Percentiles rank a stretch among this genome's conserved stretches.
phyloP scores from a whole-genome alignment of 1,140 invertebrate species.

The Apocrypta bakeri region DNA sequence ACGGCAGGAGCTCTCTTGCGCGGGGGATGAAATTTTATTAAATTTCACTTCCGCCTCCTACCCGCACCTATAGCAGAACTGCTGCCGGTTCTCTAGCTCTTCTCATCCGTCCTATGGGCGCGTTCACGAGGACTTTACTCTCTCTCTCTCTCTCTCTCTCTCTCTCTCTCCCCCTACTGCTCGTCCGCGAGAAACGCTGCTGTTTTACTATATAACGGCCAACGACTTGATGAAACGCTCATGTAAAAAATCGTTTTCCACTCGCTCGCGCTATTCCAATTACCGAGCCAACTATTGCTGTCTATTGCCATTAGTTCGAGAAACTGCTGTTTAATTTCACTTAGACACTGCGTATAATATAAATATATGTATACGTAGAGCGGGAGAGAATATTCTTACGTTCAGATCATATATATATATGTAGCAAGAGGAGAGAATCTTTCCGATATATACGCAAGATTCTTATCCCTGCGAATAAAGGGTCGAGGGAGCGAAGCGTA shows the following conservation, averaged over 20 bases:
- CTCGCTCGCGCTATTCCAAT: too few species aligned
- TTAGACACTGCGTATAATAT: too few species aligned
- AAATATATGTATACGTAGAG: constrained; percentile 3
- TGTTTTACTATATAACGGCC: constrained; percentile 37
- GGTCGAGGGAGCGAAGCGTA: constrained; percentile 50
- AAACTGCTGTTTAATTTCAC: too few species aligned
- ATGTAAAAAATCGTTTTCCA: constrained; percentile 17
- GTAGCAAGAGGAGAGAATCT: too few species aligned
- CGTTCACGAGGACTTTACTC: neutral
- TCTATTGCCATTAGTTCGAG: too few species aligned
- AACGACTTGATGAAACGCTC: constrained; percentile 41
- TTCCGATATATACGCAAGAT: constrained; percentile 28
- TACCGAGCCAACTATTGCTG: too few species aligned
- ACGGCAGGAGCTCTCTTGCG: constrained; percentile 35
- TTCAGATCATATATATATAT: too few species aligned
- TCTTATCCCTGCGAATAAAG: constrained; percentile 28
- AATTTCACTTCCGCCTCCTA: constrained; percentile 68
- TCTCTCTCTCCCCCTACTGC: neutral
- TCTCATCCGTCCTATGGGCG: neutral
- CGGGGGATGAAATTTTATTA: constrained; percentile 73
- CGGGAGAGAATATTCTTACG: too few species aligned
- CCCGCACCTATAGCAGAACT: neutral
- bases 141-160: too few species aligned
- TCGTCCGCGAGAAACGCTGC: constrained; percentile 29
- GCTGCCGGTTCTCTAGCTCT: constrained; percentile 37